Conservation (phyloP, 2,113 vertebrate species). For the Theristicus caerulescens region DNA sequence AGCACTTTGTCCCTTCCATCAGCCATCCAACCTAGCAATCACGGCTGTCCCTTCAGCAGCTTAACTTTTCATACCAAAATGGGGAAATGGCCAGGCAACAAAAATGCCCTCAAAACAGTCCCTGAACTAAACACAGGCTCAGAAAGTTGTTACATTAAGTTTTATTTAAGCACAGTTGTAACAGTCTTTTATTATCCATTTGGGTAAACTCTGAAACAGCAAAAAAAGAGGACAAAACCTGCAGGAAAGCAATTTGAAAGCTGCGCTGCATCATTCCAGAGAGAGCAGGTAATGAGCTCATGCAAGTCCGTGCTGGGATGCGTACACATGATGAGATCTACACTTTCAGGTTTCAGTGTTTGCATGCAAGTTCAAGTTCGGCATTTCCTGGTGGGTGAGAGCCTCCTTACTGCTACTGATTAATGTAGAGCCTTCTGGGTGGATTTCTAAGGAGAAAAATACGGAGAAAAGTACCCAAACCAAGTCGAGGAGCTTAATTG, state of each 20-base stretch:
- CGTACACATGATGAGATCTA: accelerated
- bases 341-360: neutral
- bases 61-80: neutral
- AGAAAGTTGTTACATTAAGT: neutral
- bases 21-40: neutral
- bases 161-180: neutral
- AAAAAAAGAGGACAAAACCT: neutral
- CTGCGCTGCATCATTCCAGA: neutral
- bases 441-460: neutral
- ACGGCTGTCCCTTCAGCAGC: neutral
- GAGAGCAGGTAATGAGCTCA: neutral
- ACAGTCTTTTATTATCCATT: neutral
- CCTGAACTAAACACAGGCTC: neutral
- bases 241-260: neutral
- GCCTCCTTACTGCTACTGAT: neutral
- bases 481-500: neutral
- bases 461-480: neutral
- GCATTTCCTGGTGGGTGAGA: neutral
- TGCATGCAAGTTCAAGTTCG: neutral
- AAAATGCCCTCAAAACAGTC: neutral
- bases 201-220: neutral
- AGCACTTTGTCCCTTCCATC: neutral
- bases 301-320: neutral
- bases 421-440: neutral
- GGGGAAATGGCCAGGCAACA: neutral